Conservation (phyloP, 2,888 invertebrate genomes). For the Autographa gamma region DNA sequence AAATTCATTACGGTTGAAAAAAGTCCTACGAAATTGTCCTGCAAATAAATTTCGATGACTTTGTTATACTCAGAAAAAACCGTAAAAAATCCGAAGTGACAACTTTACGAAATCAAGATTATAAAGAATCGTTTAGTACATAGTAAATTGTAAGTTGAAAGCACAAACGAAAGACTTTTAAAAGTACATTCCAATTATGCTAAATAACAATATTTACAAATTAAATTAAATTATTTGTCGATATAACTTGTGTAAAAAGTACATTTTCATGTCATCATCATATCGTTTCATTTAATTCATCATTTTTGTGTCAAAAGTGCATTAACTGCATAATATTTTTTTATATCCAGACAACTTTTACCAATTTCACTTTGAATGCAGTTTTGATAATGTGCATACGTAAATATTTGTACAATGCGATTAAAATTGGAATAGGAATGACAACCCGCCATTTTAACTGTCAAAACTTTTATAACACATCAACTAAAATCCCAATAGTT, state of each 20-base stretch:
- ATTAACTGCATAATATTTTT: too few species aligned
- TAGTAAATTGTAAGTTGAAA: background rate
- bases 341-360: too few species aligned
- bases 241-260: background rate
- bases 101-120: background rate
- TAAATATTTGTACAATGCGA: constrained; percentile 2
- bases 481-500: background rate
- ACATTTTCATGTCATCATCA: background rate
- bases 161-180: background rate
- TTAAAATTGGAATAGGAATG: background rate
- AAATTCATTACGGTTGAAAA: background rate
- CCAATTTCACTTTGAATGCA: too few species aligned
- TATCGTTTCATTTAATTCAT: background rate
- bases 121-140: background rate
- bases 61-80: constrained; percentile 1
- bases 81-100: background rate
- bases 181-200: background rate
- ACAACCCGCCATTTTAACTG: background rate
- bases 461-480: background rate
- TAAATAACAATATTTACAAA: background rate
- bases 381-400: background rate
- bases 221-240: constrained; percentile 5
- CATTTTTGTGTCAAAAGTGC: too few species aligned
- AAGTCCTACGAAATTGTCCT: background rate
- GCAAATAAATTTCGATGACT: background rate